phyloP scores from a whole-genome alignment of 2,113 vertebrate genomes.

The Phrynosoma platyrhinos region DNA sequence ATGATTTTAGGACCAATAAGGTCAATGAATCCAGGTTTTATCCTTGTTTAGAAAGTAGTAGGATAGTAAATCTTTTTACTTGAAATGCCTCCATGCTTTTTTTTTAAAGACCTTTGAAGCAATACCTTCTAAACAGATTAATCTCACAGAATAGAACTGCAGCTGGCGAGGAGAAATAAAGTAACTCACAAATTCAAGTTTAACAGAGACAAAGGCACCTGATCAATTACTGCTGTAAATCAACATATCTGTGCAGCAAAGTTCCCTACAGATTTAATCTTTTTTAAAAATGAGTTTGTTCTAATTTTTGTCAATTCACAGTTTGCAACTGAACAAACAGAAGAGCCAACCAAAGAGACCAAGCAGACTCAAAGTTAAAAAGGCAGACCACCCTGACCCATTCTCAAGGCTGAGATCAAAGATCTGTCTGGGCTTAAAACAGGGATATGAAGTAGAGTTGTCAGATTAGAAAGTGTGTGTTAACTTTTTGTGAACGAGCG shows the following conservation, averaged over 20 bases:
- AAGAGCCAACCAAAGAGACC: slow-evolving; percentile 47
- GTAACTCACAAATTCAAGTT: slow-evolving; percentile 18
- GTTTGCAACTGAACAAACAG: slow-evolving; percentile 50
- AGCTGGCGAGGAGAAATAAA: not conserved
- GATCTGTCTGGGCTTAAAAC: not conserved
- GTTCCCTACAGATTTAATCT: slow-evolving; percentile 22
- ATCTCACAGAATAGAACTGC: not conserved
- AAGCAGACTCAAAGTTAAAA: slow-evolving; percentile 25
- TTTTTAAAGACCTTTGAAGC: not conserved
- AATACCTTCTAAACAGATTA: not conserved
- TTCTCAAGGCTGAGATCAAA: slow-evolving; percentile 24
- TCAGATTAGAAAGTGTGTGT: not conserved
- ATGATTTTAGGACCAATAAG: not conserved
- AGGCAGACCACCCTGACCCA: slow-evolving; percentile 36
- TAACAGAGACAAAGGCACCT: slow-evolving; percentile 1
- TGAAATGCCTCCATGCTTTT: not conserved
- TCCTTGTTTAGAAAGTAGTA: not conserved
- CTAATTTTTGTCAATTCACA: slow-evolving; percentile 44
- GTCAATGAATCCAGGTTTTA: not conserved
- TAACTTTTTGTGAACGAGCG: too few species aligned
- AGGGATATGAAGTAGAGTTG: not conserved
- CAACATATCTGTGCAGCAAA: slow-evolving; percentile 28
- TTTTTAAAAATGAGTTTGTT: slow-evolving; percentile 41
- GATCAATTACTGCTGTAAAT: slow-evolving; percentile 7
- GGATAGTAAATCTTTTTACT: not conserved